Base-by-base conservation (phyloP, 2,797 vertebrate genomes). In the Alca torda region DNA sequence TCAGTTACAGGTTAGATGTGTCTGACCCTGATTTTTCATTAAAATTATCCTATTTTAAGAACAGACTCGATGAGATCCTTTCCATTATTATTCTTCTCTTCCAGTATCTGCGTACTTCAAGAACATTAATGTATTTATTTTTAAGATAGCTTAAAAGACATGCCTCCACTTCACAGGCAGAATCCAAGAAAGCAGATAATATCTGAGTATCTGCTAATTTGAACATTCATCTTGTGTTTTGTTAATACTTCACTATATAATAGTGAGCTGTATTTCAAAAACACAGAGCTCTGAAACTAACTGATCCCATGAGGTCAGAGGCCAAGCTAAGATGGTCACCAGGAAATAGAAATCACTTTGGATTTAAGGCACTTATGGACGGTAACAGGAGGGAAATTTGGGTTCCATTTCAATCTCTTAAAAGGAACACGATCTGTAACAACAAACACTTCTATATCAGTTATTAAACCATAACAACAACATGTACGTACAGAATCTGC, bases 51-150 rank as follows among this genome's bases (percentile, higher is more conserved):
- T 67, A 61, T 76, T 84, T 73, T 73, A 82, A 92, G 67, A 84
- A 76, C 0, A 79, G 74, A 25, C 20, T 61, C 35, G 26, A 35
- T 84, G 41, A 95, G 53, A 91, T 63, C 39, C 60, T 85, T 85
- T 37, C 93, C 79, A 74, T 80, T 69, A 73, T 61, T 87, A 16
- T 13, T 65, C 64, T 76, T 65, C 46, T 79, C 72, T 53, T n/a
- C n/a, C 1, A 74, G 33, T 11, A 65, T 16, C 48, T 14, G 7
- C 70, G 51, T 30, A 39, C 48, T 60, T 75, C 20, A 51, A 77
- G 92, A 93, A 93, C 79, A 86, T 81, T 80, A 70, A 63, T 8
- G 19, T 16, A 91, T 84, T 65, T 83, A 96, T 75, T 90, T 95
- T 90, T 94, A 92, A 95, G 79, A 48, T 7, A 81, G 28, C 17